Conservation (phyloP, 64 coral and sea anemone species). For the Montipora efflorescens region DNA sequence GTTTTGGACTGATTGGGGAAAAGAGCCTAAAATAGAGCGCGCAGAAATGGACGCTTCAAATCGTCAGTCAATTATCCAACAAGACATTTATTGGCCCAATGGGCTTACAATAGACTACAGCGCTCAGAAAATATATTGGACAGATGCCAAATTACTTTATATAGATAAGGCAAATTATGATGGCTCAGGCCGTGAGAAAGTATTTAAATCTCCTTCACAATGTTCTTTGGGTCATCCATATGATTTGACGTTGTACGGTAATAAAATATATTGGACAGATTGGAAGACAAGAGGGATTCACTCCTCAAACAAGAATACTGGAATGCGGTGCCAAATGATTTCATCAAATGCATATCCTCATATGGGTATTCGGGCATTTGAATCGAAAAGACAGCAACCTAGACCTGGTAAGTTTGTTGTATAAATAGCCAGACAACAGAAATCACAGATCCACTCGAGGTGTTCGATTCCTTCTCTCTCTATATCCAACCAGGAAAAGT, state of each 20-base stretch:
- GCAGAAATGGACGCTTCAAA: slow-evolving; percentile 77
- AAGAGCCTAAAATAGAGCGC: slow-evolving; percentile 78
- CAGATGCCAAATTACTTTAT: slow-evolving; percentile 78
- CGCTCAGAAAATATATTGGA: slow-evolving; percentile 84
- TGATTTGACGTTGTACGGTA: slow-evolving; percentile 54
- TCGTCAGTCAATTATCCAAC: slow-evolving; percentile 54
- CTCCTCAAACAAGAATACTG: slow-evolving; percentile 67
- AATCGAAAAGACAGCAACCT: slow-evolving; percentile 29
- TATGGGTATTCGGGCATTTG: slow-evolving; percentile 83
- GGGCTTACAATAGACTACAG: slow-evolving; percentile 79
- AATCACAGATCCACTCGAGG: too few species aligned
- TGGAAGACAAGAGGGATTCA: slow-evolving; percentile 71
- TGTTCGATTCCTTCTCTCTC: too few species aligned
- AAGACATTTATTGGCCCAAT: slow-evolving; percentile 78
- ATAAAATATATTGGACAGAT: slow-evolving; percentile 81
- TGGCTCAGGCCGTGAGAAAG: slow-evolving; percentile 54
- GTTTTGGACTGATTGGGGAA: slow-evolving; percentile 94
- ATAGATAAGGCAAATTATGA: slow-evolving; percentile 72
- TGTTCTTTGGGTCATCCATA: slow-evolving; percentile 74
- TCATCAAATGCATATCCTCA: slow-evolving; percentile 59
- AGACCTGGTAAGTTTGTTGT: slow-evolving; percentile 36
- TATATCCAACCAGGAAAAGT: too few species aligned
- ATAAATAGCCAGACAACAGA: too few species aligned
- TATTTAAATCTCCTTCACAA: slow-evolving; percentile 21
- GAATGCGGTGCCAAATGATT: slow-evolving; percentile 18